Base-by-base conservation (phyloP, 2,797 vertebrate species). In the Clamator glandarius region DNA sequence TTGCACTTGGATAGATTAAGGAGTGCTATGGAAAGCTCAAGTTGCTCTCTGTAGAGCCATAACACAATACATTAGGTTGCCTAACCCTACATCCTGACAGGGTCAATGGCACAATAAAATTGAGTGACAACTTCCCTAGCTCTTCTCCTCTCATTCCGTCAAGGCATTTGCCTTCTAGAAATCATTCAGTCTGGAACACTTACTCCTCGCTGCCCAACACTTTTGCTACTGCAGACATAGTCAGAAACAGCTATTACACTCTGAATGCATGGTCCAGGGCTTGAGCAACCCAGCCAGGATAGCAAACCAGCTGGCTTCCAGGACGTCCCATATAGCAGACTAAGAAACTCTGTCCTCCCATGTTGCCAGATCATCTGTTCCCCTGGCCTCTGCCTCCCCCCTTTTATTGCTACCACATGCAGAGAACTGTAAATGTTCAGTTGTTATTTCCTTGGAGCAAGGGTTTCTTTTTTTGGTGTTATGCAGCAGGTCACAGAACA, bases 51-150 rank as follows among this genome's bases (percentile, higher is more conserved):
- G 52, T 29, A 83, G 52, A 92, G 55, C 35, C 13, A 2, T 59
- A 87, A 70, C 11, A 51, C 15, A 62, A 61, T 82, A 81, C 31
- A 79, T 82, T 64, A 76, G 33, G 41, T 68, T 80, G 44, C 57
- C 72, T 72, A 52, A 19, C 25, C 16, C 12, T 36, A 61, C 29
- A 51, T 74, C 44, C 72, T 83, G 52, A 79, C 68, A 87, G 54
- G 78, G 75, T 89, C 87, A 94, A 77, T 33, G 26, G 52, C 67
- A 90, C 29, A 69, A 67, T 94, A 90, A 95, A 93, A 92, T 54
- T 1, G 1, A 82, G 39, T 51, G 35, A 36, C 75, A 87, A 58
- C 29, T 94, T 66, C 92, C 76, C 84, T 63, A 84, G n/a, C 48
- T 75, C 87, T 10, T 75, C 51, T 76, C 44, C 36, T 62, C 50